Evolutionary conservation across 92 coral and sea anemone species (phyloP).

Genomic region (Epizoanthus fatuus): DNA sequence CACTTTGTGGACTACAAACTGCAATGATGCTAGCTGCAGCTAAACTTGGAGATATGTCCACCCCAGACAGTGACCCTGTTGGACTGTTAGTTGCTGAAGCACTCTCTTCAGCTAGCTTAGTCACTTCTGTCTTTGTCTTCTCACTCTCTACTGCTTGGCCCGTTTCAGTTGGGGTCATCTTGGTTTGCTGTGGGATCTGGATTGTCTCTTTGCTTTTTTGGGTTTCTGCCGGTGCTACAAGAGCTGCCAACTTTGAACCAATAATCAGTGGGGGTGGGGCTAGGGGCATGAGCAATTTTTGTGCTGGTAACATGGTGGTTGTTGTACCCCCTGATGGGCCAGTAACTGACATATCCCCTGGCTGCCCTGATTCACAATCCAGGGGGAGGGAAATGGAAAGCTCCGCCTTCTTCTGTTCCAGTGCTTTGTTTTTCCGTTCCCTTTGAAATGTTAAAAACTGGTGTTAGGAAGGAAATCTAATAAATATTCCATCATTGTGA

Average conservation of each 20-base stretch:
- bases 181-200: conserved; percentile 10
- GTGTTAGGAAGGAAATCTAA: not conserved
- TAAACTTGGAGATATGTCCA: conserved; percentile 43
- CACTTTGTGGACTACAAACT: conserved; percentile 43
- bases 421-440: conserved; percentile 26
- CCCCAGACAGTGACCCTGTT: conserved; percentile 36
- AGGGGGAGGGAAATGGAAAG: conserved; percentile 30
- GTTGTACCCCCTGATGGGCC: conserved; percentile 7
- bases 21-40: conserved; percentile 52
- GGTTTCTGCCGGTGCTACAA: conserved; percentile 29
- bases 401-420: conserved; percentile 30
- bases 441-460: not conserved
- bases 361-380: conserved; percentile 1
- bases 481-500: no score
- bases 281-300: conserved; percentile 28
- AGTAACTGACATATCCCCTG: not conserved
- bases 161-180: conserved; percentile 3
- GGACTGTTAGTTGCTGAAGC: conserved; percentile 26
- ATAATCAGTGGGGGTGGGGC: conserved; percentile 36
- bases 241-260: conserved; percentile 39
- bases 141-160: not conserved
- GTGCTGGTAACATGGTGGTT: conserved; percentile 10
- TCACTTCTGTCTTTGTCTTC: conserved; percentile 15
- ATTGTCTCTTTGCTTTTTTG: conserved; percentile 11
- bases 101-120: not conserved